Evolutionary conservation across 2,888 invertebrate species (phyloP).

Genomic region (Caenorhabditis doughertyi): DNA sequence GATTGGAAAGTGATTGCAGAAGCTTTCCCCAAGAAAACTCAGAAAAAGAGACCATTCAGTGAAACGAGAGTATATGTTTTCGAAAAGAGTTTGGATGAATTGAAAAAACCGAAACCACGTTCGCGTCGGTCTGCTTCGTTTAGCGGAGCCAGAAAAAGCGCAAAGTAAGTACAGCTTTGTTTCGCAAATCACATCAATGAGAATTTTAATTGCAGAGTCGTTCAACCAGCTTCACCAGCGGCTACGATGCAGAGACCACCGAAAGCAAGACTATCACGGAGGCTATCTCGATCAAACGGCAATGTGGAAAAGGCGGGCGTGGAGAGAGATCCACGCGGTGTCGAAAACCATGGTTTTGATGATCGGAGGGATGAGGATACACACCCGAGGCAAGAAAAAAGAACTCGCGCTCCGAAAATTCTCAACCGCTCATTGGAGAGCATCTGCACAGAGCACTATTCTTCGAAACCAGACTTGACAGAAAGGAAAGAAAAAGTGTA

Average conservation of each 20-base stretch:
- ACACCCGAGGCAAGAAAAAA: not conserved
- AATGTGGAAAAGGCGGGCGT: conserved; percentile 33
- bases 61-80: conserved; percentile 54
- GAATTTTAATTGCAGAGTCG: conserved; percentile 3
- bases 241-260: conserved; percentile 1
- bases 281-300: conserved; percentile 60
- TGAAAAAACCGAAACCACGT: conserved; percentile 41
- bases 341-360: conserved; percentile 57
- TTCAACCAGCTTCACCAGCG: conserved; percentile 12
- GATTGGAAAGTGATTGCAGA: conserved; percentile 53
- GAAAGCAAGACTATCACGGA: conserved; percentile 13
- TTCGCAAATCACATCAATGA: not conserved
- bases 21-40: conserved; percentile 34
- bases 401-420: conserved; percentile 19
- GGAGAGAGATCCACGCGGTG: conserved; percentile 18
- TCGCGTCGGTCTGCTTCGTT: conserved; percentile 62
- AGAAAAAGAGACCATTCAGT: conserved; percentile 33
- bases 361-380: conserved; percentile 32
- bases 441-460: conserved; percentile 23
- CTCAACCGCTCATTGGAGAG: conserved; percentile 42
- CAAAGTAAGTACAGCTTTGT: conserved; percentile 16
- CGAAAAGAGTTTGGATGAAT: conserved; percentile 30
- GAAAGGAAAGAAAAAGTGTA: conserved; percentile 52
- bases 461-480: not conserved
- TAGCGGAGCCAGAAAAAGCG: conserved; percentile 43